Percentiles rank a stretch among this genome's conserved stretches.
phyloP scores from a whole-genome alignment of 2,888 invertebrate genomes.

The Bombylius discolor region DNA sequence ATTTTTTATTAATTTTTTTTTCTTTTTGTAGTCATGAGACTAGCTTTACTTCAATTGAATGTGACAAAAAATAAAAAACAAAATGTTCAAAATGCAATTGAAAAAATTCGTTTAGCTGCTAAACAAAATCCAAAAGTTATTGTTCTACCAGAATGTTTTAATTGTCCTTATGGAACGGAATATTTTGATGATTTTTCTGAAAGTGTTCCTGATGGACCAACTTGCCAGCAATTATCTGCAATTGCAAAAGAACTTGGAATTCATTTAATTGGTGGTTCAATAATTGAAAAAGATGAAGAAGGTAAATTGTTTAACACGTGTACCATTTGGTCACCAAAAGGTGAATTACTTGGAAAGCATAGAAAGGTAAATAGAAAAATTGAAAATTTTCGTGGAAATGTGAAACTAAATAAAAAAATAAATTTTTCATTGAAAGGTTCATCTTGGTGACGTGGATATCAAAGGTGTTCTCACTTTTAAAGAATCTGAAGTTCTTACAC shows the following conservation, averaged over 20 bases:
- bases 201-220: constrained; percentile 62
- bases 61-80: constrained; percentile 60
- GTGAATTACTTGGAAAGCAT: constrained; percentile 64
- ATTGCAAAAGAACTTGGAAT: constrained; percentile 64
- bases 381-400: background rate
- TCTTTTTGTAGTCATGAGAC: constrained; percentile 5
- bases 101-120: constrained; percentile 54
- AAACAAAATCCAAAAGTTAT: constrained; percentile 51
- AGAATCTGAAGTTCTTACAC: constrained; percentile 71
- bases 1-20: background rate
- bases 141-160: constrained; percentile 80
- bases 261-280: constrained; percentile 78
- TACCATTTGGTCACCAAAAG: constrained; percentile 69
- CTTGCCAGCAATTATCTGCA: constrained; percentile 54
- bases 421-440: constrained; percentile 45
- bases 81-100: constrained; percentile 61
- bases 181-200: constrained; percentile 82
- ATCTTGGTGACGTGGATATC: constrained; percentile 91
- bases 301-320: constrained; percentile 68
- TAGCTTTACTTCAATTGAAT: constrained; percentile 73
- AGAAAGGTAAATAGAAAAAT: constrained; percentile 50
- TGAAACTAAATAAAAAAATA: background rate
- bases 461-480: constrained; percentile 82
- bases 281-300: constrained; percentile 60
- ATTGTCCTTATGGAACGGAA: constrained; percentile 82